Evolutionary conservation across 2,797 vertebrate species (phyloP).

Genomic region (Gambelia wislizenii): DNA sequence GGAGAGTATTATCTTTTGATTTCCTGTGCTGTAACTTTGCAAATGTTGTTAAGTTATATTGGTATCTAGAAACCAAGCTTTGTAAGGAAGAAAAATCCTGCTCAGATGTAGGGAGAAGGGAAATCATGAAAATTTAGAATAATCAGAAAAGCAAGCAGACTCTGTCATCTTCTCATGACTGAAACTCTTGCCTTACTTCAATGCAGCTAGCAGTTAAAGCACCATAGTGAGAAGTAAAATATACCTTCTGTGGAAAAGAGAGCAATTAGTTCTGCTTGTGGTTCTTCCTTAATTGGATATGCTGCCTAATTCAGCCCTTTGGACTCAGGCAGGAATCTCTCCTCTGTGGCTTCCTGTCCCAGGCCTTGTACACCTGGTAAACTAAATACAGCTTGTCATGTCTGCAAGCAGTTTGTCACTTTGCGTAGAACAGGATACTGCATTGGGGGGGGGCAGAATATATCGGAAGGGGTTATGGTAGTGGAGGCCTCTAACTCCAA

Average conservation of each 20-base stretch:
- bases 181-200: background rate
- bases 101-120: background rate
- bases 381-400: background rate
- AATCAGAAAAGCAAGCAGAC: background rate
- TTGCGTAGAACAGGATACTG: background rate
- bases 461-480: background rate
- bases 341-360: background rate
- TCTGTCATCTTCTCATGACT: no score
- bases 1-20: background rate
- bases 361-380: background rate
- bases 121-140: background rate
- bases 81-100: background rate
- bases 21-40: background rate
- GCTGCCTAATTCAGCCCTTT: background rate
- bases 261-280: background rate
- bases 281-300: background rate
- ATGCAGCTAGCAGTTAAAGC: background rate
- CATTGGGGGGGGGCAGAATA: accelerated
- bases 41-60: background rate
- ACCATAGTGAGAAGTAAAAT: background rate
- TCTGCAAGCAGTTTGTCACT: background rate
- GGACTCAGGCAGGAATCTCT: background rate
- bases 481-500: background rate
- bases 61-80: background rate
- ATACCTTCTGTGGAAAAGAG: background rate